Base-by-base conservation (phyloP, 92 coral and sea anemone species). In the Phenganax marumi region DNA sequence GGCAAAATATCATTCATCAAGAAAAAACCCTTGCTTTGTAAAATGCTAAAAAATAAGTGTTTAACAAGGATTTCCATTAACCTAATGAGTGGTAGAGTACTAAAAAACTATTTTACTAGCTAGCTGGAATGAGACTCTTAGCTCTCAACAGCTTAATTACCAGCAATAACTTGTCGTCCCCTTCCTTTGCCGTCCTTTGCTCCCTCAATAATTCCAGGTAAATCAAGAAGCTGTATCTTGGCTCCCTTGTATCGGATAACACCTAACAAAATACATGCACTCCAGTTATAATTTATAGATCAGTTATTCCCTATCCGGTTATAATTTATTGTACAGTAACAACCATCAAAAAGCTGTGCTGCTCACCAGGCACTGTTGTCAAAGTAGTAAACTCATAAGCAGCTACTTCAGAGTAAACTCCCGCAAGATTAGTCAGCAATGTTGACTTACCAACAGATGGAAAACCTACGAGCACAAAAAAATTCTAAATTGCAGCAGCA, bases 401-500 rank as follows among this genome's bases (percentile, higher is more conserved):
- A 10, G 99, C 99, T n/a, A 96, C 99, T 66, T 96, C 99, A 68
- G 99, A 96, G 81, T 96, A 96, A 3, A 96, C 99, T 3, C 99
- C 99, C 24, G 99, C 99, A 61, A 96, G 91, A 77, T 92, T 96
- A 49, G 99, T 92, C 14, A 96, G 77, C 58, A 96, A 84, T 0
- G 99, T 96, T 16, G 99, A 96, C 88, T 96, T 96, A 46, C 99
- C 99, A 73, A 96, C 99, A 75, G 97, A 92, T 52, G 97, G 99
- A 81, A 96, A 96, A 21, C 97, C 97, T 92, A 72, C 14, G 80
- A 3, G 7, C 19, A 52, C 17, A 22, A 22, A 61, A 76, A 16
- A 78, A 54, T 13, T n/a, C 53, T 80, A 39, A 55, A 17, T 16
- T 8, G 12, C 50, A 71, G 18, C 18, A 23, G 7, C 55, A 18